Evolutionary conservation across 2,113 vertebrate genomes (phyloP).

Genomic region (Pelvicachromis taeniatus): DNA sequence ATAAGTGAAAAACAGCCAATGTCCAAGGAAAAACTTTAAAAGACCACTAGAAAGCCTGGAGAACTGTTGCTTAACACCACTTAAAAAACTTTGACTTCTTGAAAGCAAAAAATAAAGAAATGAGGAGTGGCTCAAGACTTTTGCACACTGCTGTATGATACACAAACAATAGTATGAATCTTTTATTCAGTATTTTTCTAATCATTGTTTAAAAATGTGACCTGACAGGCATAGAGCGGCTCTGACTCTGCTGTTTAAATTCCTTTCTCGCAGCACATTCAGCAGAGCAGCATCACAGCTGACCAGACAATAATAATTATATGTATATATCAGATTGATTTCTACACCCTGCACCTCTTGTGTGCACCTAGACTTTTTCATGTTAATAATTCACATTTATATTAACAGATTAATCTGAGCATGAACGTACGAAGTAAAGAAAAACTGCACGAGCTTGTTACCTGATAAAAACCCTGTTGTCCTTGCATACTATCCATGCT

Average conservation of each 20-base stretch:
- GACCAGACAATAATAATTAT: not conserved
- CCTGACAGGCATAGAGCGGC: not conserved
- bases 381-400: not conserved
- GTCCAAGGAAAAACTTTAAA: not conserved
- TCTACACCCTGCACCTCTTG: not conserved
- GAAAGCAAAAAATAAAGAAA: not conserved
- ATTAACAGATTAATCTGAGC: not conserved
- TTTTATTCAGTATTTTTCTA: not conserved
- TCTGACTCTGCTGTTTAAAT: not conserved
- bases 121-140: not conserved
- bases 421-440: not conserved
- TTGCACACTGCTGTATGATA: not conserved
- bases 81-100: not conserved
- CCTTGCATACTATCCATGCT: conserved; percentile 74
- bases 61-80: not conserved
- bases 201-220: not conserved
- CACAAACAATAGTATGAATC: not conserved
- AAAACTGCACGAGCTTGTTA: conserved; percentile 31
- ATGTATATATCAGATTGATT: not conserved
- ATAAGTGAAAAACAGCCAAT: not conserved
- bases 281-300: not conserved
- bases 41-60: not conserved
- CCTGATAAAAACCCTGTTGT: conserved; percentile 85
- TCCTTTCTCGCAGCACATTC: not conserved
- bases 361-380: not conserved